Evolutionary conservation across 2,113 vertebrate species (phyloP), one percentile per base, ranked within the genome.

Genomic region (Dendropsophus ebraccatus): DNA sequence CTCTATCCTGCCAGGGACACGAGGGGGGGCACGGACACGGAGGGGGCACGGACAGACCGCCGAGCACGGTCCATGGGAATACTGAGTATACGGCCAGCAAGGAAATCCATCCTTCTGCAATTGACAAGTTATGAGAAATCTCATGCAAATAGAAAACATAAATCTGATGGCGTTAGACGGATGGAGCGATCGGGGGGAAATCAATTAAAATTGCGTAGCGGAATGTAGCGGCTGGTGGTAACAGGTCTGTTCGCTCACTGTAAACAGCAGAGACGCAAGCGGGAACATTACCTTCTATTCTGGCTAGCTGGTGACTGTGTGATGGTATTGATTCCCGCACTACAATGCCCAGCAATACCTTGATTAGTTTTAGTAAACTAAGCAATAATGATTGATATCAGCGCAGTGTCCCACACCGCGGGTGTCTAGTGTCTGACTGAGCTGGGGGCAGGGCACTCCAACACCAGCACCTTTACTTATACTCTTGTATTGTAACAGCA

Each of bases 61-160:
- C 14, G 62, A 49, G 37, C 54, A 76, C 21, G 32, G 82, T 76
- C 72, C 35, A 28, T 76, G 83, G 72, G 54, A 84, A 76, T 50
- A 77, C 10, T 23, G 50, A 60, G n/a, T 75, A 30, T 11, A 84
- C 28, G 35, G 50, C 41, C 17, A 45, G 75, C 41, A 17, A 45
- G 37, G 19, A 50, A 74, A 76, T 62, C 56, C 28, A 50, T 76
- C 56, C 62, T 76, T 21, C 82, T 76, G 35, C 37, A 65, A 47
- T 50, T 75, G 72, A 65, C 72, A 62, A 45, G 83, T 58, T 47
- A 84, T 84, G 73, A 76, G 58, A 76, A 75, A 49, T 60, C 56
- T 47, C 41, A 84, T 84, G 83, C 83, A 77, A 77, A 84, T 76
- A 50, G 16, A 84, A 62, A 45, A 30, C 83, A 76, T 84, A 76